phyloP scores from a whole-genome alignment of 2,113 vertebrate genomes.

The Falcunculus frontatus region DNA sequence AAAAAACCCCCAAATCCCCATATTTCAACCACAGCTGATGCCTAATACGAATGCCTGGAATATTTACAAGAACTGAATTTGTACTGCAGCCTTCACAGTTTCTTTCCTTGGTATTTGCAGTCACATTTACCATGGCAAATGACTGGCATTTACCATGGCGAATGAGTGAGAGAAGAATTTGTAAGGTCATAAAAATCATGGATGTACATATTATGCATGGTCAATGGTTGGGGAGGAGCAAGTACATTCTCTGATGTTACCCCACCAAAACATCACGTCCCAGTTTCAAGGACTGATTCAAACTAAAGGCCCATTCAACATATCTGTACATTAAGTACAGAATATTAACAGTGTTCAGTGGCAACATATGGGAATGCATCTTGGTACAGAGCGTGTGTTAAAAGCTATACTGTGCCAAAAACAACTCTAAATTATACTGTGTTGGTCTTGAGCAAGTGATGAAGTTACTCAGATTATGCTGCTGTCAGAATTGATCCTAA shows the following conservation, averaged over 20 bases:
- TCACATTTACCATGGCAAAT: background rate
- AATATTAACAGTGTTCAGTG: background rate
- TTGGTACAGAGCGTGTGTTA: background rate
- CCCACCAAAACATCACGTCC: background rate
- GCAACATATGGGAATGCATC: background rate
- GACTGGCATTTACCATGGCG: background rate
- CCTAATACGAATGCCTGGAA: background rate
- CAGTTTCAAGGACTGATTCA: background rate
- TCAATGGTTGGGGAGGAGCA: background rate
- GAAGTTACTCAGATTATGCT: background rate
- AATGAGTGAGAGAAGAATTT: slow-evolving; percentile 5
- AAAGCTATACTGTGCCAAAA: background rate
- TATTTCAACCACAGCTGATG: background rate
- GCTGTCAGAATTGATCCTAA: background rate
- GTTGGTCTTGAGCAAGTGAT: background rate
- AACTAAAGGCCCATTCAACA: background rate
- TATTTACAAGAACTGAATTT: slow-evolving; percentile 2
- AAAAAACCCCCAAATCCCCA: rapidly evolving
- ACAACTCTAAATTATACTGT: background rate
- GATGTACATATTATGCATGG: background rate
- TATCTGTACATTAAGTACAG: background rate
- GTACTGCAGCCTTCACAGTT: background rate
- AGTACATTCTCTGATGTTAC: background rate
- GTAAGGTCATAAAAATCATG: background rate
- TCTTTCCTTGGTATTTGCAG: background rate